Evolutionary conservation across 2,797 vertebrate species (phyloP).

Genomic region (Lutjanus campechanus): DNA sequence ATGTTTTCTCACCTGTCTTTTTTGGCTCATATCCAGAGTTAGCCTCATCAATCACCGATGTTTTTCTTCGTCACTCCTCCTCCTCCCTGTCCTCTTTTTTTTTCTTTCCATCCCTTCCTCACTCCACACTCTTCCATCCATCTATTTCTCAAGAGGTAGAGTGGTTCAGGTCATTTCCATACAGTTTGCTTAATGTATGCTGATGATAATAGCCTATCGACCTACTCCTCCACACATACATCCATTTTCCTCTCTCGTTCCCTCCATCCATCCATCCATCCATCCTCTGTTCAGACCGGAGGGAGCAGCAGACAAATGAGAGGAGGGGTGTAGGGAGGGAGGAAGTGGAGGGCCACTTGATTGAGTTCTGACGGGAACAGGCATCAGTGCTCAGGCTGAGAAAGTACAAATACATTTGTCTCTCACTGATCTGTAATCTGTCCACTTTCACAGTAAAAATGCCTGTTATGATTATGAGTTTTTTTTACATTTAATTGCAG

Average conservation of each 20-base stretch:
- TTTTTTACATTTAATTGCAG: slow-evolving; percentile 20
- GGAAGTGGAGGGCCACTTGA: slow-evolving; percentile 60
- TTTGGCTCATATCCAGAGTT: slow-evolving; percentile 37
- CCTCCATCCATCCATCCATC: slow-evolving; percentile 48
- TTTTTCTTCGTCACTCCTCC: slow-evolving; percentile 39
- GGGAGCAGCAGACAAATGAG: slow-evolving; percentile 68
- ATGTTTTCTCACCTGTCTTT: slow-evolving; percentile 43
- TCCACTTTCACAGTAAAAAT: background rate
- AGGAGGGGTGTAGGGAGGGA: slow-evolving; percentile 28
- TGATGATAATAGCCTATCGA: slow-evolving; percentile 79
- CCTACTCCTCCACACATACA: slow-evolving; percentile 68
- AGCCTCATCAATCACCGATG: slow-evolving; percentile 55
- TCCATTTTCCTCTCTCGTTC: slow-evolving; percentile 57
- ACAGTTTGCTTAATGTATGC: slow-evolving; percentile 76
- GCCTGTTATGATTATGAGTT: slow-evolving; percentile 1
- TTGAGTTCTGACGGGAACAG: slow-evolving; percentile 57
- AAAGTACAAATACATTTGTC: slow-evolving; percentile 45
- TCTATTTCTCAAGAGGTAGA: slow-evolving; percentile 57
- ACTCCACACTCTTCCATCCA: slow-evolving; percentile 26
- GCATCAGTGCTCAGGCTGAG: slow-evolving; percentile 37
- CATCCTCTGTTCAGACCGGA: slow-evolving; percentile 57
- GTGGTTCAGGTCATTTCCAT: slow-evolving; percentile 76
- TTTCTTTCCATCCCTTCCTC: slow-evolving; percentile 4
- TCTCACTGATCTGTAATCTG: slow-evolving; percentile 41
- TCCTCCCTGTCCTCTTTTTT: slow-evolving; percentile 10